phyloP scores from a whole-genome alignment of 2,888 invertebrate genomes.

The Drosophila histrio region DNA sequence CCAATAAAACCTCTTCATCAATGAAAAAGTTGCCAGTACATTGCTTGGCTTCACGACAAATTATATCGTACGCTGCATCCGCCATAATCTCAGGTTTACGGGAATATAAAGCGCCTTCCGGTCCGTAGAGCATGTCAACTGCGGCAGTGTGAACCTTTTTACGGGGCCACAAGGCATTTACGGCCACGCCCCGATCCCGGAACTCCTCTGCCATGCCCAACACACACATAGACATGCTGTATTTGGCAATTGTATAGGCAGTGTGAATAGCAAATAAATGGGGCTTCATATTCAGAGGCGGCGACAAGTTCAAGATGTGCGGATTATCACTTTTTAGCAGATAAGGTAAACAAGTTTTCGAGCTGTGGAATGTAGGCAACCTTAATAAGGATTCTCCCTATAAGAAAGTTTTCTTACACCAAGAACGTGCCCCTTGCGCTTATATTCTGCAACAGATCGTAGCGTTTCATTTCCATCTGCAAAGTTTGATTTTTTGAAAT shows the following conservation, averaged over 20 bases:
- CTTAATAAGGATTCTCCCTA: no score
- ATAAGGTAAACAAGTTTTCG: slow-evolving; percentile 94
- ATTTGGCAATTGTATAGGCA: slow-evolving; percentile 99
- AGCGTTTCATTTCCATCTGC: slow-evolving; percentile 96
- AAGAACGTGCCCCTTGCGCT: slow-evolving; percentile 98
- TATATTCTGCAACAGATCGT: slow-evolving; percentile 97
- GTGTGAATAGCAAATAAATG: slow-evolving; percentile 95
- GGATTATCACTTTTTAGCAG: slow-evolving; percentile 94
- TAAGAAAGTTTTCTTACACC: slow-evolving; percentile 87
- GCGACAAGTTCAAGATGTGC: slow-evolving; percentile 97
- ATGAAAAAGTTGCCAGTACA: slow-evolving; percentile 95
- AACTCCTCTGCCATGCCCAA: slow-evolving; percentile 98
- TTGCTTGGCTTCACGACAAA: slow-evolving; percentile 88
- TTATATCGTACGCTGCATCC: slow-evolving; percentile 81
- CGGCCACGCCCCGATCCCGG: slow-evolving; percentile 91
- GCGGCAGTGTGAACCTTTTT: slow-evolving; percentile 97
- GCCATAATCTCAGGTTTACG: slow-evolving; percentile 83
- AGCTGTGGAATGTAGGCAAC: slow-evolving; percentile 86
- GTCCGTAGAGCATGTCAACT: slow-evolving; percentile 91
- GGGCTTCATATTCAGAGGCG: slow-evolving; percentile 94
- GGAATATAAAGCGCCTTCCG: slow-evolving; percentile 64
- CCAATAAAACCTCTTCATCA: slow-evolving; percentile 93
- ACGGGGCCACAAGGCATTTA: slow-evolving; percentile 98
- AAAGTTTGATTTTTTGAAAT: slow-evolving; percentile 93
- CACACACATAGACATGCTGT: slow-evolving; percentile 99